Evolutionary conservation across 2,888 invertebrate genomes (phyloP), one percentile per base, ranked within the genome.

Genomic region (Nowickia ferox): DNA sequence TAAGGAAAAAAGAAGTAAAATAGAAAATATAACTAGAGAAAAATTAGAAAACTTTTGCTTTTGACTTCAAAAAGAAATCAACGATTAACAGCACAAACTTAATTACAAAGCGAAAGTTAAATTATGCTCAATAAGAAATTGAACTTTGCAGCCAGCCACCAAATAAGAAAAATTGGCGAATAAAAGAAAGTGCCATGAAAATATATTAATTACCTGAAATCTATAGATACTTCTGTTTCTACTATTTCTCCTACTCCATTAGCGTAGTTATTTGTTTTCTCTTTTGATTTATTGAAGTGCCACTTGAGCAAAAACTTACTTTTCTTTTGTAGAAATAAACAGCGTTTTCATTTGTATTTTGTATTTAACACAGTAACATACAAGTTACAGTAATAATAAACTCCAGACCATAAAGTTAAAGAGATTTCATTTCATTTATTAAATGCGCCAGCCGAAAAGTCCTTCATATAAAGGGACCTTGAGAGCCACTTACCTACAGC

Each of bases 171-270:
- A 59, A 46, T 46, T 42, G 30, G 30, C 48, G 2, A 44, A 5
- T 30, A 42, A 53, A 42, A 46, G 0, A 59, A 17, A 30, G 4
- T 11, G 30, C 30, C 10, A 63, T 66, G 46, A 57, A 42, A 71
- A 66, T 65, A 19, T 59, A 84, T 80, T 76, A 81, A 76, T 81
- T 74, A 77, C 6, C 19, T 22, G 40, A 76, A 63, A 75, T 6
- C 30, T 6, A 6, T 17, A 51, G 68, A 69, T 78, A 46, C 22
- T 63, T 6, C 9, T 15, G n/a, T 4, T 13, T 1, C 4, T 1
- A 13, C 30, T 6, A 9, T 10, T 53, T 53, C 11, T 22, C 1
- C 19, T 51, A 13, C 63, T 10, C 6, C 59, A 9, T n/a, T 15
- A 48, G 30, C 15, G 5, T 19, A 4, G 2, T 22, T 42, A 19